Conservation (phyloP, 2,113 vertebrate species). For the Atlantisia rogersi region DNA sequence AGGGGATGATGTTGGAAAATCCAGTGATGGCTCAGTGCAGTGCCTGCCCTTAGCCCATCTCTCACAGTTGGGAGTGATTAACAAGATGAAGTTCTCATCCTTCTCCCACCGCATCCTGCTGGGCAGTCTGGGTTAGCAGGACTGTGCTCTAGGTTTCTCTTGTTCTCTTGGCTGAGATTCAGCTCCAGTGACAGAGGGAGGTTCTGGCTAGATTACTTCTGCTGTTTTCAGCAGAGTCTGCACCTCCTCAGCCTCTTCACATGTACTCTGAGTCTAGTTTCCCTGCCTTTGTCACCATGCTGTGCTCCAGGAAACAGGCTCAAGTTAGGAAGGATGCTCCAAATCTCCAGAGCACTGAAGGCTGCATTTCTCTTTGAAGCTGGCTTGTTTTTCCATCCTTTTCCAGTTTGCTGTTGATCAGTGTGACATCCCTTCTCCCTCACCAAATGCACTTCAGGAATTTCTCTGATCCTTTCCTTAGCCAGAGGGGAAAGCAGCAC, state of each 20-base stretch:
- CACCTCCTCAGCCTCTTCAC: not conserved
- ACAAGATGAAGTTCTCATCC: not conserved
- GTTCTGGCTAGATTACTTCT: not conserved
- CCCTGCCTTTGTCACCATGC: accelerated
- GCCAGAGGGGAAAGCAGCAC: not conserved
- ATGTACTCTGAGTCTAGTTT: not conserved
- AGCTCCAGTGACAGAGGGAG: not conserved
- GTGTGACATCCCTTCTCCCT: not conserved
- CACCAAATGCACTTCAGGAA: not conserved
- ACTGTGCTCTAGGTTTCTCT: not conserved
- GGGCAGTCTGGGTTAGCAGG: not conserved
- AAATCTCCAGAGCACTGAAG: not conserved
- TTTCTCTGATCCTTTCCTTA: not conserved
- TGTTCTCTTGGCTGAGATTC: not conserved
- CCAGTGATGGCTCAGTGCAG: accelerated
- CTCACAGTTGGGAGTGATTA: not conserved
- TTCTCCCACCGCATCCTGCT: accelerated
- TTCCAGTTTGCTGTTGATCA: not conserved
- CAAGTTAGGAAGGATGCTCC: not conserved
- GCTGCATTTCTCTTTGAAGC: not conserved
- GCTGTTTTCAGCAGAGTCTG: not conserved
- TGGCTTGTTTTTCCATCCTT: not conserved
- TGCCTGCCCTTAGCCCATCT: not conserved
- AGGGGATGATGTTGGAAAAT: not conserved
- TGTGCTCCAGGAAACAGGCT: not conserved